Conservation (phyloP, 2,113 vertebrate genomes). For the Brachionichthys hirsutus region DNA sequence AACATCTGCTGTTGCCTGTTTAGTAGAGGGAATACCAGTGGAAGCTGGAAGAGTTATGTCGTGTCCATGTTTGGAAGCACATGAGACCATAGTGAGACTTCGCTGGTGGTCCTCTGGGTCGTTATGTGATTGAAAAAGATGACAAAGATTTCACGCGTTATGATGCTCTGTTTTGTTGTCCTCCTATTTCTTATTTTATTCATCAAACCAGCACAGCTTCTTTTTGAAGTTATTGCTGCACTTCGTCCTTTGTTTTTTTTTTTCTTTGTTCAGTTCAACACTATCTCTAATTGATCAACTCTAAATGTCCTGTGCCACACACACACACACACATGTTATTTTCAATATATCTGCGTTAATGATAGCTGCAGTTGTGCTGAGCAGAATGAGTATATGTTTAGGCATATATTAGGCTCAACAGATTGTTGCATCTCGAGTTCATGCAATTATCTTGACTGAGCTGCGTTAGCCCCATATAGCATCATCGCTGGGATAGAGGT, state of each 20-base stretch:
- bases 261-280: slow-evolving; percentile 83
- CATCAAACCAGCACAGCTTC: slow-evolving; percentile 89
- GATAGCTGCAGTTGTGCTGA: no score
- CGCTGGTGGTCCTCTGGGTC: slow-evolving; percentile 58
- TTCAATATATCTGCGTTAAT: no score
- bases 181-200: slow-evolving; percentile 64
- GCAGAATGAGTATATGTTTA: neutral
- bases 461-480: slow-evolving; percentile 54
- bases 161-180: slow-evolving; percentile 29
- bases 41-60: slow-evolving; percentile 49
- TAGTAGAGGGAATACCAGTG: slow-evolving; percentile 71
- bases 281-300: slow-evolving; percentile 85
- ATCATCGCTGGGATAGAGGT: slow-evolving; percentile 65
- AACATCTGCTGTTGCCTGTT: slow-evolving; percentile 82
- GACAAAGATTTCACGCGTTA: slow-evolving; percentile 37
- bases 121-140: slow-evolving; percentile 38
- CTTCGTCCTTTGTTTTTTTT: slow-evolving; percentile 66
- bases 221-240: slow-evolving; percentile 71
- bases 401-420: slow-evolving; percentile 18
- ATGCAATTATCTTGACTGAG: slow-evolving; percentile 38
- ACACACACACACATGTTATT: no score
- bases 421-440: slow-evolving; percentile 52
- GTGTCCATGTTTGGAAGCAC: slow-evolving; percentile 55
- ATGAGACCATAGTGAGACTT: slow-evolving; percentile 50
- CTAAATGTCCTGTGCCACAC: slow-evolving; percentile 53